Percentiles rank a stretch among this genome's conserved stretches.
Evolutionary conservation across 2,113 vertebrate genomes (phyloP).

Genomic region (Notiomystis cincta): DNA sequence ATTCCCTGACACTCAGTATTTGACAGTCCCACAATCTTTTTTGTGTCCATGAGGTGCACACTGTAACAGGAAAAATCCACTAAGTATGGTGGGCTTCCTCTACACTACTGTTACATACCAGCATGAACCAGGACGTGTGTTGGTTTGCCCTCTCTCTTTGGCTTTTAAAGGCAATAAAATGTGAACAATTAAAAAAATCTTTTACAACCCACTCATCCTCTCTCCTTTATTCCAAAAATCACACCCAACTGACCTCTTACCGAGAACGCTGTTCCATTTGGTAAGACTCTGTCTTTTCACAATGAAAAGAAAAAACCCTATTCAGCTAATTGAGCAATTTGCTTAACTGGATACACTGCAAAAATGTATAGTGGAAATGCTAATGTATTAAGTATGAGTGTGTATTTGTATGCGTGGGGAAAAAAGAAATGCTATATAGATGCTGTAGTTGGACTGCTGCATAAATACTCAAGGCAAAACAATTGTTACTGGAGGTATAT

Average conservation of each 20-base stretch:
- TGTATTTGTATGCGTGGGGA: background rate
- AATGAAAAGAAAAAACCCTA: conserved; percentile 42
- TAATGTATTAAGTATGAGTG: conserved; percentile 48
- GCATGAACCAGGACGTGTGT: conserved; percentile 16
- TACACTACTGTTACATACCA: background rate
- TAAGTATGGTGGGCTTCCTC: background rate
- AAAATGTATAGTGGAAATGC: conserved; percentile 32
- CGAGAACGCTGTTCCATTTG: conserved; percentile 3
- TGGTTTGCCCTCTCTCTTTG: conserved; percentile 51
- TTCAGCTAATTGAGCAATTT: conserved; percentile 61
- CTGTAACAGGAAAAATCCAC: conserved; percentile 50
- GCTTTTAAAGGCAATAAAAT: conserved; percentile 58
- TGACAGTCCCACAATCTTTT: conserved; percentile 66
- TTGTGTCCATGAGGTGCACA: conserved; percentile 40
- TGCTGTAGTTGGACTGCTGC: background rate
- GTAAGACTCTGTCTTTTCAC: conserved; percentile 38
- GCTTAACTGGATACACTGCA: conserved; percentile 51
- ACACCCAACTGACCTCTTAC: conserved; percentile 52
- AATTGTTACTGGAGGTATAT: conserved; percentile 27
- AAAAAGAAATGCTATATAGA: conserved; percentile 40
- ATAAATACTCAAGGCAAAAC: conserved; percentile 44
- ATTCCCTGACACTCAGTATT: conserved; percentile 68
- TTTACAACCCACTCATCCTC: conserved; percentile 48
- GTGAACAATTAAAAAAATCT: conserved; percentile 65
- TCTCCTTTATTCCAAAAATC: conserved; percentile 59